phyloP scores from a whole-genome alignment of 2,113 vertebrate genomes.

The Sakesphorus luctuosus region DNA sequence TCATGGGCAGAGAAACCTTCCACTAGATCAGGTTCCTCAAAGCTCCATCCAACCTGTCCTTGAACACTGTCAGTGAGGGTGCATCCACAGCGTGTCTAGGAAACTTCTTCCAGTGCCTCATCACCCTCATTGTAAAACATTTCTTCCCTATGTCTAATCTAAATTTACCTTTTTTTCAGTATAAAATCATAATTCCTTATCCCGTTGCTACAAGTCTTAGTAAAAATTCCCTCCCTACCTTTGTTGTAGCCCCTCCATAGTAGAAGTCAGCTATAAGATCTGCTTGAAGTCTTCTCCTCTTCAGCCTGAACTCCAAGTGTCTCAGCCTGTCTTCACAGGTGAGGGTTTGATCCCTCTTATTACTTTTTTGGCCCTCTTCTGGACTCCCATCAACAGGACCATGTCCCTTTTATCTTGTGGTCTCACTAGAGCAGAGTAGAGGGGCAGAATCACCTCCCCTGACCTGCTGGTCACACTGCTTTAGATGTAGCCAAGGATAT shows the following conservation, averaged over 20 bases:
- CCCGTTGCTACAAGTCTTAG: not conserved
- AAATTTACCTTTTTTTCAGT: not conserved
- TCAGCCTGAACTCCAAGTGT: not conserved
- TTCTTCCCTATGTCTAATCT: not conserved
- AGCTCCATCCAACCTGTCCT: not conserved
- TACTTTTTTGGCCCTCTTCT: not conserved
- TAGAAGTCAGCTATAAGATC: not conserved
- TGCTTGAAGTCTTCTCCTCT: rapidly evolving
- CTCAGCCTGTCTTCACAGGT: not conserved
- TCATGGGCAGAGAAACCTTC: not conserved
- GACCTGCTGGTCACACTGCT: rapidly evolving
- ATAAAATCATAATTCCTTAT: not conserved
- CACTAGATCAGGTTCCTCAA: not conserved
- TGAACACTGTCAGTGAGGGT: rapidly evolving
- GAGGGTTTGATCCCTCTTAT: rapidly evolving
- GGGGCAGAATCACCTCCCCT: not conserved
- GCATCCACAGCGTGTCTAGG: not conserved
- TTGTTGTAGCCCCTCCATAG: rapidly evolving
- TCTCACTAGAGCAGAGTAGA: rapidly evolving
- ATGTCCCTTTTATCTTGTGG: rapidly evolving
- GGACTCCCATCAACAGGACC: rapidly evolving
- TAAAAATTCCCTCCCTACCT: not conserved
- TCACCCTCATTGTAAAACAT: rapidly evolving
- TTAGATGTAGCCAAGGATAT: not conserved
- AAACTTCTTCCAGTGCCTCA: not conserved